These are phyloP conservation scores for Scaptomyza caliginosa DNA, from an alignment of 2,888 invertebrate species.

Conservation along the genomic window DNA sequence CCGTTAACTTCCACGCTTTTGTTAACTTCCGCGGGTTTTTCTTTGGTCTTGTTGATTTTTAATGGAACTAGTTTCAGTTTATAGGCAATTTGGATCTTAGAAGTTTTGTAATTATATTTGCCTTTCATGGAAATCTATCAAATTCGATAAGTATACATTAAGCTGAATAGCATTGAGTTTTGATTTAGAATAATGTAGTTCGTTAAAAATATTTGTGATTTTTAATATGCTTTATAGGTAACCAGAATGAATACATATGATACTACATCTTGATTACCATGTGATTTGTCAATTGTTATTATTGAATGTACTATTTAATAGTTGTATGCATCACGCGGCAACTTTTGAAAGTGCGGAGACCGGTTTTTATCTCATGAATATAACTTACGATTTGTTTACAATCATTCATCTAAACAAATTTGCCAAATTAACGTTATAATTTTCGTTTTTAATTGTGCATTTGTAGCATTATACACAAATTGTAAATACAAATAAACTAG, in stretches of 20 bases:
- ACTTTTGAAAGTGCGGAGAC: background rate
- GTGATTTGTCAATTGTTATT: constrained; percentile 28
- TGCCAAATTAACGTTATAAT: constrained; percentile 14
- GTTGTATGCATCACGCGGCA: background rate
- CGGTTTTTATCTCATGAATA: constrained; percentile 33
- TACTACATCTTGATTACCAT: constrained; percentile 1
- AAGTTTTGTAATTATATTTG: constrained; percentile 3
- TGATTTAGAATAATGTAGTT: background rate
- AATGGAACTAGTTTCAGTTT: constrained; percentile 32
- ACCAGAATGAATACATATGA: background rate
- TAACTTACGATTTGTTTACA: constrained; percentile 15
- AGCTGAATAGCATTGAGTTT: background rate
- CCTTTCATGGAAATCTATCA: background rate
- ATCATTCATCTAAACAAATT: background rate
- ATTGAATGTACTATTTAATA: background rate
- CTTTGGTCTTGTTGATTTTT: constrained; percentile 7
- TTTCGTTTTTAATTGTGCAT: background rate
- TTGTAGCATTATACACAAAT: background rate
- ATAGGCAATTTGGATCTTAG: constrained; percentile 9
- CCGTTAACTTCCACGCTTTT: constrained; percentile 36
- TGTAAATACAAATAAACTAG: background rate
- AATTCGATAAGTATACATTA: constrained; percentile 6
- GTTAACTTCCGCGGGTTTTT: constrained; percentile 69
- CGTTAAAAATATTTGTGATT: too few species aligned
- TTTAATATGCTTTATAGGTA: background rate